A percentile compares a stretch with the other conserved stretches of the same genome.
Evolutionary conservation across 2,113 vertebrate species (phyloP).

Genomic region (Pedionomus torquatus): DNA sequence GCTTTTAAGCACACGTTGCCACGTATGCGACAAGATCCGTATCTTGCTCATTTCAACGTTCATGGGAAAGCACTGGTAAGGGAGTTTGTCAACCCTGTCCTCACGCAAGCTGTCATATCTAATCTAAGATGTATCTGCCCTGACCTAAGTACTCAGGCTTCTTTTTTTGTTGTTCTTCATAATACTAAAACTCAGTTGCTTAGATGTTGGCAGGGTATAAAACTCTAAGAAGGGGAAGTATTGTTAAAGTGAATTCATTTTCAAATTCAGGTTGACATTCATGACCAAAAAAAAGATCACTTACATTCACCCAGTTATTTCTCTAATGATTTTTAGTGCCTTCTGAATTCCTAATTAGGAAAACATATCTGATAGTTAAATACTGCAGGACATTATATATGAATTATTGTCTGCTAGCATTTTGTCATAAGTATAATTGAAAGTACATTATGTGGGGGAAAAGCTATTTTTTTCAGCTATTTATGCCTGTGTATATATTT

Average conservation of each 20-base stretch:
- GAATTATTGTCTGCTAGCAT: neutral
- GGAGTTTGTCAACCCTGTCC: neutral
- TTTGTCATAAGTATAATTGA: conserved; percentile 27
- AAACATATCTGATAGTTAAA: neutral
- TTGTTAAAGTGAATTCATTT: neutral
- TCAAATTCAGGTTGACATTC: neutral
- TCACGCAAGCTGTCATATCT: neutral
- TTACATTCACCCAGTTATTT: neutral
- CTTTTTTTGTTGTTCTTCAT: neutral
- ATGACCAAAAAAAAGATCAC: neutral
- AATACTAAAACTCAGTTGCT: neutral
- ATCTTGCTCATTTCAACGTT: neutral
- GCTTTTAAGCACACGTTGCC: neutral
- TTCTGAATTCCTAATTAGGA: conserved; percentile 34
- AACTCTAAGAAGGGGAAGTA: neutral
- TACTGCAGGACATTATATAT: neutral
- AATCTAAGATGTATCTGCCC: neutral
- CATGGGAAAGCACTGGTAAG: neutral
- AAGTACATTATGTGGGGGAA: neutral
- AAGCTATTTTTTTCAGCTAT: conserved; percentile 12
- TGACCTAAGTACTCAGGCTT: neutral
- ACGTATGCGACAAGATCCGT: neutral
- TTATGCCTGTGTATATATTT: neutral
- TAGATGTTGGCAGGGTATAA: neutral
- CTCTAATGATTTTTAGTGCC: neutral